Evolutionary conservation across 1,140 invertebrate species (phyloP).

Genomic region (Linepithema humile): DNA sequence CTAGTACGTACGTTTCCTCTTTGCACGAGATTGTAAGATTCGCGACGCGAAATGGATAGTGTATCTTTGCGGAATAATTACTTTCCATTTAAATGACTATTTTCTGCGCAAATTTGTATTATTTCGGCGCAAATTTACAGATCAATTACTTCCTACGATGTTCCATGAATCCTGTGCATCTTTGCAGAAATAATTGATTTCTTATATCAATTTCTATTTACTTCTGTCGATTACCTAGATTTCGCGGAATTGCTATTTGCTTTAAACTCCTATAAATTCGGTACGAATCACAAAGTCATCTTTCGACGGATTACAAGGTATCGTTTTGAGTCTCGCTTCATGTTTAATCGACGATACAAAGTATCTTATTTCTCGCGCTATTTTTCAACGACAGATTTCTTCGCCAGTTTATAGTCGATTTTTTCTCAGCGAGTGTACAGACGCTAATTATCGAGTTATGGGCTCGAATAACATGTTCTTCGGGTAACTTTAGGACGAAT

Average conservation of each 20-base stretch:
- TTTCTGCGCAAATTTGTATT: neutral
- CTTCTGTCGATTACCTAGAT: neutral
- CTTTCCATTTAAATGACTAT: neutral
- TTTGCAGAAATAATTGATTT: neutral
- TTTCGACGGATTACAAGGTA: neutral
- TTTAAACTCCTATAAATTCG: neutral
- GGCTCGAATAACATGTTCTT: too few relatives aligned
- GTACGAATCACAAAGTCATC: neutral
- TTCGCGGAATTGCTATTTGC: neutral
- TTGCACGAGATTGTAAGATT: neutral
- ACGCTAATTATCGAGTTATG: too few relatives aligned
- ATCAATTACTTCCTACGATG: neutral
- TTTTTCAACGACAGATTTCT: neutral
- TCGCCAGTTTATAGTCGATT: too few relatives aligned
- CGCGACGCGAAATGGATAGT: neutral
- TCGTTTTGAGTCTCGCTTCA: neutral
- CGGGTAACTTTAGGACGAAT: too few relatives aligned
- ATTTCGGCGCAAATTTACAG: neutral
- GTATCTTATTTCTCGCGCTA: neutral
- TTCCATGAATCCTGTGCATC: neutral
- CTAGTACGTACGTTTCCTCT: neutral
- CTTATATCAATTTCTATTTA: neutral
- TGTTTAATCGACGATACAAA: neutral
- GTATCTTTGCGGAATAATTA: constrained; percentile 10
- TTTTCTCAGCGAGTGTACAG: too few relatives aligned